Percentiles rank a stretch among this genome's conserved stretches.
These are phyloP conservation scores for Larimichthys polyactis DNA, from an alignment of 2,113 vertebrate genomes.

Conservation along the genomic window DNA sequence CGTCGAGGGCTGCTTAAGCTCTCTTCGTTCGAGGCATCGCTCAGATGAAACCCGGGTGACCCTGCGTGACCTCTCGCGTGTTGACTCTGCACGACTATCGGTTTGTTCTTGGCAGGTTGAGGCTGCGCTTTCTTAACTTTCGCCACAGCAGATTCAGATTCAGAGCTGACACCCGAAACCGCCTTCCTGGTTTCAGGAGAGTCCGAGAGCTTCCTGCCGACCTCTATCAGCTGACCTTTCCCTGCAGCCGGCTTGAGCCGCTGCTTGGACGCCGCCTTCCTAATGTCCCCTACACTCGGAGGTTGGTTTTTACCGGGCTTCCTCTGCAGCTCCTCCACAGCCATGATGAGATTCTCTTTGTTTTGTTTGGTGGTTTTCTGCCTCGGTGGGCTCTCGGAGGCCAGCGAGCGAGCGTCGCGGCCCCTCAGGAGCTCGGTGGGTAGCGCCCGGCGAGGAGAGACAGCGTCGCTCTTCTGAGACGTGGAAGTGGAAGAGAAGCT, in stretches of 20 bases:
- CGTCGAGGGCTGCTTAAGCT: not conserved
- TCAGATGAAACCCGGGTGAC: constrained; percentile 13
- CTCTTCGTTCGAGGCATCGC: not conserved
- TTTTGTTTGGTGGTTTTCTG: constrained; percentile 29
- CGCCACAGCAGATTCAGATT: constrained; percentile 21
- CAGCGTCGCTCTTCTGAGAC: constrained; percentile 11
- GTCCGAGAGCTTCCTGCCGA: constrained; percentile 10
- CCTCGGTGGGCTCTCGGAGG: constrained; percentile 3
- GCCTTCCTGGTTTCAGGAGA: constrained; percentile 24
- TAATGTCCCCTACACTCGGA: constrained; percentile 6
- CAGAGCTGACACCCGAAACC: not conserved
- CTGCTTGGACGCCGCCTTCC: constrained; percentile 32
- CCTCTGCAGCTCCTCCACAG: constrained; percentile 33
- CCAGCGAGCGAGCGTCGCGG: constrained; percentile 24
- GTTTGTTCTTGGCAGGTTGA: constrained; percentile 32
- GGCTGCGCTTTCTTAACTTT: constrained; percentile 20
- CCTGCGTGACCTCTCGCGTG: not conserved
- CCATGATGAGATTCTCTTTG: constrained; percentile 55
- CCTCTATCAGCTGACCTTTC: constrained; percentile 23
- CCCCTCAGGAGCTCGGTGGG: constrained; percentile 56
- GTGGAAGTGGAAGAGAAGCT: not conserved
- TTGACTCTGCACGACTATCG: constrained; percentile 28
- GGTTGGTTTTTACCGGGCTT: constrained; percentile 7
- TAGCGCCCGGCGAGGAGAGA: constrained; percentile 29
- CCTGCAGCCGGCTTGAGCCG: not conserved